These are phyloP conservation scores for Danio aesculapii DNA, from an alignment of 2,797 vertebrate species.

Conservation along the genomic window DNA sequence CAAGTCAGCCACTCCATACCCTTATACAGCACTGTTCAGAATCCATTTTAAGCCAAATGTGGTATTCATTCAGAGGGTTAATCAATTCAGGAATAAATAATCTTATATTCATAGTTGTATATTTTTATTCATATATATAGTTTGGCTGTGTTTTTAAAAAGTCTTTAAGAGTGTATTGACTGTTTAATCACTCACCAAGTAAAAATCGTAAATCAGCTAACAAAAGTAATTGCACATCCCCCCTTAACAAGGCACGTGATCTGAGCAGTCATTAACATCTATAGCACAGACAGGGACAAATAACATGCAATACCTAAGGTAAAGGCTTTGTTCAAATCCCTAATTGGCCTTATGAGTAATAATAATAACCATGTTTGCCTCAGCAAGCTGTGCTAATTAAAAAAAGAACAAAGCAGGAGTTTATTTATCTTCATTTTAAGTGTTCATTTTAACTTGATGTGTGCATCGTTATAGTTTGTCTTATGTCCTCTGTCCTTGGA, in stretches of 20 bases:
- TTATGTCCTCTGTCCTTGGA: neutral
- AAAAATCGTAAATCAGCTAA: neutral
- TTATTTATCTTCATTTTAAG: slow-evolving; percentile 24
- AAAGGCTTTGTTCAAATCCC: slow-evolving; percentile 26
- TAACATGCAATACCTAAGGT: neutral
- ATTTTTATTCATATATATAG: no score
- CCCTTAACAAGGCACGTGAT: slow-evolving; percentile 1
- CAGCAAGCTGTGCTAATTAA: slow-evolving; percentile 8
- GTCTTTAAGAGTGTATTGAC: no score
- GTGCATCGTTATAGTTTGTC: neutral
- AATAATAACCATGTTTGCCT: slow-evolving; percentile 21
- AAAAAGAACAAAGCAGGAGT: slow-evolving; percentile 24
- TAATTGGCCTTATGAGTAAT: slow-evolving; percentile 34
- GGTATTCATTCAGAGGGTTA: no score
- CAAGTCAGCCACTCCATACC: no score
- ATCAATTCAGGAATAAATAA: no score
- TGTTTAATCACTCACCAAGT: neutral
- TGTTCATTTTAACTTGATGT: neutral
- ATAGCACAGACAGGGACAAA: neutral
- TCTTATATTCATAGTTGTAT: no score
- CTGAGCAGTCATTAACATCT: neutral
- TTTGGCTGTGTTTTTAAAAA: no score
- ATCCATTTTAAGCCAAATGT: no score
- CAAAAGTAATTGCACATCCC: neutral
- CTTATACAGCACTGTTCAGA: no score